These are phyloP conservation scores for Labroides dimidiatus DNA, from an alignment of 2,797 vertebrate species.

Conservation along the genomic window DNA sequence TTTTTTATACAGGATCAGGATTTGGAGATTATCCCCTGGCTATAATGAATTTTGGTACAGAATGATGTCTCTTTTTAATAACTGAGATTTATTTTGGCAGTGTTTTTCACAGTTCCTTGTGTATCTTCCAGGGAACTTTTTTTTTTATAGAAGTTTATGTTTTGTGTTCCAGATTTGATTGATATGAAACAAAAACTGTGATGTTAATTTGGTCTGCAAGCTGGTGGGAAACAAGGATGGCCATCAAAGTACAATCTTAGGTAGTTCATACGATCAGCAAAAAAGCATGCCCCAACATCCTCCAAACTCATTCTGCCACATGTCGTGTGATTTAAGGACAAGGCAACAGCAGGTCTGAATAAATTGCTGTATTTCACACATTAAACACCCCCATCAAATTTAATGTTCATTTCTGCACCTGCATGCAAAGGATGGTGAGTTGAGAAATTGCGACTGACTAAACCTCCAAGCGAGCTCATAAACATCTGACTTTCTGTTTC, in stretches of 20 bases:
- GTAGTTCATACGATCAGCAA: neutral
- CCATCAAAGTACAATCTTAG: neutral
- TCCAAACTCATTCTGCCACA: neutral
- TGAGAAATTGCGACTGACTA: constrained; percentile 11
- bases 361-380: neutral
- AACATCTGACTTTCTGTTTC: constrained; percentile 47
- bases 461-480: constrained; percentile 25
- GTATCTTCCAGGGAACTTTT: neutral
- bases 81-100: neutral
- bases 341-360: constrained; percentile 10
- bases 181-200: neutral
- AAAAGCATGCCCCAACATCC: neutral
- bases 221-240: neutral
- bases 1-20: too few relatives aligned
- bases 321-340: neutral
- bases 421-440: constrained; percentile 10
- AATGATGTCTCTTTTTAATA: too few relatives aligned
- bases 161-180: neutral
- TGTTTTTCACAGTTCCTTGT: too few relatives aligned
- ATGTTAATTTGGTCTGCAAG: constrained; percentile 2
- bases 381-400: constrained; percentile 34
- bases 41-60: too few relatives aligned
- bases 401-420: constrained; percentile 24
- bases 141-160: neutral
- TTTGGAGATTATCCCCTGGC: too few relatives aligned